Base-by-base conservation (phyloP, 2,113 vertebrate genomes). In the Grammomys surdaster region DNA sequence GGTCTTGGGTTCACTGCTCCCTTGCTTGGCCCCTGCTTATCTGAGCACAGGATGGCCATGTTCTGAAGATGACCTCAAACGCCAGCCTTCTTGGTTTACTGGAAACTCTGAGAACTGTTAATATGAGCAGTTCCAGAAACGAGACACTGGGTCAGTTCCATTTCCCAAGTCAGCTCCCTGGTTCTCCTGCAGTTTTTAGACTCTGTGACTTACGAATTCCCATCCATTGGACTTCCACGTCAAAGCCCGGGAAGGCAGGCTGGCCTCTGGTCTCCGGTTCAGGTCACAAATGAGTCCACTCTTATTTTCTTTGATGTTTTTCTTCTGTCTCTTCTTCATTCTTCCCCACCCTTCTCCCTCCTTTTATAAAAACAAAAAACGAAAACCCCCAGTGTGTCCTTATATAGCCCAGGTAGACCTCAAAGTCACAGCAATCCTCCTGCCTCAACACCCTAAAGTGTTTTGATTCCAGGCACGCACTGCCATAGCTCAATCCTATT, bases 1-100 rank as follows among this genome's bases (percentile, higher is more conserved):
- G n/a, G 10, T 11, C 40, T 11, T 31, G 1, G 69, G 40, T 22
- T 60, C 40, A 2, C 2, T 0, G 4, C 3, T 1, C 19, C 82
- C 63, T 73, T 24, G 85, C 17, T 60, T 40, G 51, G 3, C 6
- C n/a, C 28, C 56, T 16, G 72, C 56, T 76, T 60, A 36, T 58
- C 7, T 6, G 22, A 1, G 17, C 14, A 14, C n/a, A 43, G 46
- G 20, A 14, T 5, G 26, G 43, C 24, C 72, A 28, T 26, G 51
- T 46, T 69, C 67, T 36, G 69, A 65, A 67, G 84, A 40, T 4
- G 0, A 17, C 11, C 51, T 19, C 60, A 14, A 0, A 13, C 24
- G 24, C 11, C n/a, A n/a, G 77, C 33, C n/a, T n/a, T 65, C 97
- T 26, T 14, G 78, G 72, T 72, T 90, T 20, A 11, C 16, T 0